Base-by-base conservation (phyloP, 2,113 vertebrate species). In the Oplegnathus fasciatus region DNA sequence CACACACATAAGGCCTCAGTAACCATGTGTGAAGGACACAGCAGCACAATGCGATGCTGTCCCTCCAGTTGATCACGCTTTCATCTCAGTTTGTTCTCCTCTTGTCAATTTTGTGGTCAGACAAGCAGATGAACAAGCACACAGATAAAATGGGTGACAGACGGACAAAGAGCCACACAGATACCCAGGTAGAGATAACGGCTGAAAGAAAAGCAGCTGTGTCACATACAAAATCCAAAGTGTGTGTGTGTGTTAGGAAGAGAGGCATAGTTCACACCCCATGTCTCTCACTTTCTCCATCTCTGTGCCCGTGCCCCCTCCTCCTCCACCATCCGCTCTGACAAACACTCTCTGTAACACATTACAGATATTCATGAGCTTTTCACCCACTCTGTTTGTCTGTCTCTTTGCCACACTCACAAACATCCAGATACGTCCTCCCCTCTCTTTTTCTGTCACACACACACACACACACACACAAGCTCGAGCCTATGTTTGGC, bases 361-460 rank as follows among this genome's bases (percentile, higher is more conserved):
- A 83, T 85, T 85, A 79, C 82, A 83, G 82, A 89, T 92, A 92
- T 90, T 94, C 87, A 91, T 65, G 87, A 88, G 86, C 70, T 28
- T 2, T 74, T 85, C 88, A 73, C 44, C 89, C 28, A 13, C 81
- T 82, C 75, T 24, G 86, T 84, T 82, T 78, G 74, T 72, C 78
- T 81, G 76, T 83, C 68, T 81, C 48, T 50, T 76, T 26, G 61
- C 58, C 74, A 77, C 30, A 37, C 82, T 82, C 83, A 10, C 75
- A 89, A 73, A 89, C 78, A 87, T 87, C 75, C 73, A 69, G 81
- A 86, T 65, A 83, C 61, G 68, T 80, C 30, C 68, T 62, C 60
- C 44, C 17, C 26, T 61, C 57, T 82, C 65, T 46, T 50, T 55
- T 44, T 9, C 26, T 74, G 40, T 72, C 37, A 48, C 44, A 68